A percentile compares a stretch with the other conserved stretches of the same genome.
Conservation (phyloP, 37 sponge, comb jelly and placozoan species). For the Mnemiopsis leidyi region DNA sequence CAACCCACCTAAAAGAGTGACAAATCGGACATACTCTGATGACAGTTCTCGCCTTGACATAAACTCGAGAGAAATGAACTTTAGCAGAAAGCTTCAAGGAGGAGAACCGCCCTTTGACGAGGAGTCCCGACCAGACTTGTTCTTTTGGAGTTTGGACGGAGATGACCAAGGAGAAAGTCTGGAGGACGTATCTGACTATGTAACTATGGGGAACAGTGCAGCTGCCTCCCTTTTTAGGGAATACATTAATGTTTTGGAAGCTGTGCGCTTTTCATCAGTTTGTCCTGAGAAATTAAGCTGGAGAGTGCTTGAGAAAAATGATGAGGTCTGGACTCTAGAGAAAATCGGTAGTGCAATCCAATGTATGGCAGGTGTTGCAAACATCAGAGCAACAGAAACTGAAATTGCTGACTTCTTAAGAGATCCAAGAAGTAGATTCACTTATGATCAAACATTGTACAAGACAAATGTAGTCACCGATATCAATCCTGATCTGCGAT, state of each 20-base stretch:
- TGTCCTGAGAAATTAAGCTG: constrained; percentile 38
- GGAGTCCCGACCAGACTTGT: neutral
- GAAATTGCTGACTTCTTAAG: constrained; percentile 19
- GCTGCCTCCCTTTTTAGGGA: constrained; percentile 1
- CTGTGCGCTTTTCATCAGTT: neutral
- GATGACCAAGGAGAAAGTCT: neutral
- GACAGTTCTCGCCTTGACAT: neutral
- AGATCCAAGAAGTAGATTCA: constrained; percentile 17
- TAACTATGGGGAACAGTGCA: constrained; percentile 34
- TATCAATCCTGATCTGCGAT: neutral
- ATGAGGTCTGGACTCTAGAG: constrained; percentile 34
- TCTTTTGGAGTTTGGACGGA: neutral
- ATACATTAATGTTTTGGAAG: constrained; percentile 18
- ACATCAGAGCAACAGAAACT: constrained; percentile 9
- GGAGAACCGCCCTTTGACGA: neutral
- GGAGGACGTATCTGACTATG: neutral
- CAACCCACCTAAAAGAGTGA: neutral
- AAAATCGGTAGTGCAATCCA: constrained; percentile 16
- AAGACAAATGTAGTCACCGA: constrained; percentile 2
- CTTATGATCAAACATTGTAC: neutral
- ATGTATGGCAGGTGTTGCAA: constrained; percentile 50
- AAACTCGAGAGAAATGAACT: neutral
- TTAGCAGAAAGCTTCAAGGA: neutral
- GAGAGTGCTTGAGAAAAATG: constrained; percentile 8
- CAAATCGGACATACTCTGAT: neutral